A percentile compares a stretch with the other conserved stretches of the same genome.
These are phyloP conservation scores for Notechis scutatus DNA, from an alignment of 2,113 vertebrate genomes.

Conservation along the genomic window DNA sequence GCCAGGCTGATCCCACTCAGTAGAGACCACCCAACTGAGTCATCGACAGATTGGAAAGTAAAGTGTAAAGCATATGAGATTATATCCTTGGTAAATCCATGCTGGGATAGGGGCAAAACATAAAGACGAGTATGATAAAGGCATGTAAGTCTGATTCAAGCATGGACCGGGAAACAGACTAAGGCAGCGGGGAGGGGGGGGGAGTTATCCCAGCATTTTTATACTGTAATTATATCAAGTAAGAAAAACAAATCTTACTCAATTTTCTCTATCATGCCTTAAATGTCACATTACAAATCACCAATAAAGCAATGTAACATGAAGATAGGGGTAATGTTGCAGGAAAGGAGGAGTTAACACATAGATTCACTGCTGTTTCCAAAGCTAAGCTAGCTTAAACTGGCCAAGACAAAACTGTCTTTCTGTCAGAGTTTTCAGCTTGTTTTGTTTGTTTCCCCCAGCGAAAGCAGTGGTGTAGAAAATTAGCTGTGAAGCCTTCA, in stretches of 20 bases:
- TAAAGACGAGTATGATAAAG: background rate
- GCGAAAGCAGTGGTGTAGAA: background rate
- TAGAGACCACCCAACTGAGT: no score
- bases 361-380: background rate
- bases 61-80: background rate
- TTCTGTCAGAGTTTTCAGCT: background rate
- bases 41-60: no score
- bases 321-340: background rate
- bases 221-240: background rate
- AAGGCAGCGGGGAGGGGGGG: rapidly evolving
- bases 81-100: background rate
- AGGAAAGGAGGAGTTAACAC: background rate
- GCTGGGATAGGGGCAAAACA: background rate
- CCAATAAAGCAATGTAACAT: background rate
- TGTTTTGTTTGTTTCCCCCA: background rate
- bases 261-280: background rate
- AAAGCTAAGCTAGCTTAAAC: background rate
- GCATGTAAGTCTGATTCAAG: background rate
- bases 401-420: background rate
- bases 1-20: no score
- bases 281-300: background rate
- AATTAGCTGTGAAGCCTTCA: background rate
- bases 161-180: background rate
- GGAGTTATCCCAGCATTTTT: background rate
- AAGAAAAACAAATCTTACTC: background rate